Percentiles rank a stretch among this genome's conserved stretches.
These are phyloP conservation scores for Albula glossodonta DNA, from an alignment of 2,113 vertebrate species.

Conservation along the genomic window DNA sequence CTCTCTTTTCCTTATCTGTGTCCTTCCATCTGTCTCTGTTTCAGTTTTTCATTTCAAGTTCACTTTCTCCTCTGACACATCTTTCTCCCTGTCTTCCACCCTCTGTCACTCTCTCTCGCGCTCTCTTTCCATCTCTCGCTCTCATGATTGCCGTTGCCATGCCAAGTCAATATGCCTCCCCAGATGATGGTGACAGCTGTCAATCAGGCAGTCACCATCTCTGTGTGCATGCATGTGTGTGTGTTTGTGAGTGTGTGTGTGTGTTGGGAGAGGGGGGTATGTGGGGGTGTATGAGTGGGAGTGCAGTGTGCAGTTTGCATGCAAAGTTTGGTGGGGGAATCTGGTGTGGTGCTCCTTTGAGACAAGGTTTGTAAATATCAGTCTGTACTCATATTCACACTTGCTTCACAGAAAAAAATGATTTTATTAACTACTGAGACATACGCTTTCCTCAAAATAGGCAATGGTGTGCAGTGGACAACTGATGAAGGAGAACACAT, in stretches of 20 bases:
- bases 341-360: background rate
- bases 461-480: background rate
- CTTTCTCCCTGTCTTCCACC: constrained; percentile 12
- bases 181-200: constrained; percentile 35
- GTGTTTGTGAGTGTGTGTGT: background rate
- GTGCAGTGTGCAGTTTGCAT: constrained; percentile 20
- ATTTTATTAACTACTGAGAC: background rate
- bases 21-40: constrained; percentile 66
- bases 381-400: background rate
- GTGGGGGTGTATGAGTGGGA: constrained; percentile 30
- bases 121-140: constrained; percentile 28
- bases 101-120: background rate
- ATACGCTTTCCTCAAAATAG: background rate
- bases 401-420: background rate
- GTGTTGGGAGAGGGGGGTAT: background rate
- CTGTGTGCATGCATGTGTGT: background rate
- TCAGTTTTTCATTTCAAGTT: constrained; percentile 72
- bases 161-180: constrained; percentile 47
- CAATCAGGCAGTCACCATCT: constrained; percentile 21
- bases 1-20: constrained; percentile 68
- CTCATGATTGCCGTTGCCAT: constrained; percentile 34
- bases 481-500: background rate
- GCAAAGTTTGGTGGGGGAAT: background rate
- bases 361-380: background rate
- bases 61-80: constrained; percentile 42